Evolutionary conservation across 2,888 invertebrate genomes (phyloP).

Genomic region (Shargacucullia verbasci): DNA sequence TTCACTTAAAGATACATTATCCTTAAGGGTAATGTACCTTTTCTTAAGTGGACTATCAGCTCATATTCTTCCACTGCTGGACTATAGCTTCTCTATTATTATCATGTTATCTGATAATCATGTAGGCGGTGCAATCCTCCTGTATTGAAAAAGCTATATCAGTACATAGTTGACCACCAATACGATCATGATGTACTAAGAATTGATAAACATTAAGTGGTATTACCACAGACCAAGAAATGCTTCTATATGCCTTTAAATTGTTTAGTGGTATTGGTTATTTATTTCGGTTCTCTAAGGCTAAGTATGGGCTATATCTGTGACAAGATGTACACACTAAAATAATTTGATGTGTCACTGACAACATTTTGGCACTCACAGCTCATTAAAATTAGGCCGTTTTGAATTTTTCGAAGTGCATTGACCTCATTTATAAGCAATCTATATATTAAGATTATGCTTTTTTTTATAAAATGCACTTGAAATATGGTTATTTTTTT

Average conservation of each 20-base stretch:
- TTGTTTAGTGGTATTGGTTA: background rate
- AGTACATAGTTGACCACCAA: too few species aligned
- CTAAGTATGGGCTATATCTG: conserved; percentile 9
- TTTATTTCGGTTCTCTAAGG: conserved; percentile 11
- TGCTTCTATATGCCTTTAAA: background rate
- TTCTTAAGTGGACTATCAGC: too few species aligned
- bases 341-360: conserved; percentile 49
- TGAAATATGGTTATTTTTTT: too few species aligned
- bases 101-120: too few species aligned
- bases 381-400: conserved; percentile 55
- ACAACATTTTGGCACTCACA: conserved; percentile 60
- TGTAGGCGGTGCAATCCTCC: too few species aligned
- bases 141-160: too few species aligned
- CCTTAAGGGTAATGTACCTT: too few species aligned
- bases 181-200: too few species aligned
- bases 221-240: background rate
- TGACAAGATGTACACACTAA: conserved; percentile 17
- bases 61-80: too few species aligned
- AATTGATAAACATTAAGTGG: too few species aligned
- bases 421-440: conserved; percentile 20
- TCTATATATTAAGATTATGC: conserved; percentile 7
- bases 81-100: too few species aligned
- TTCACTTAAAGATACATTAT: too few species aligned
- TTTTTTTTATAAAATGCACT: background rate
- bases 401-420: conserved; percentile 35